Evolutionary conservation across 1,140 invertebrate genomes (phyloP), one percentile per base, ranked within the genome.

Genomic region (Drosophila sucinea): DNA sequence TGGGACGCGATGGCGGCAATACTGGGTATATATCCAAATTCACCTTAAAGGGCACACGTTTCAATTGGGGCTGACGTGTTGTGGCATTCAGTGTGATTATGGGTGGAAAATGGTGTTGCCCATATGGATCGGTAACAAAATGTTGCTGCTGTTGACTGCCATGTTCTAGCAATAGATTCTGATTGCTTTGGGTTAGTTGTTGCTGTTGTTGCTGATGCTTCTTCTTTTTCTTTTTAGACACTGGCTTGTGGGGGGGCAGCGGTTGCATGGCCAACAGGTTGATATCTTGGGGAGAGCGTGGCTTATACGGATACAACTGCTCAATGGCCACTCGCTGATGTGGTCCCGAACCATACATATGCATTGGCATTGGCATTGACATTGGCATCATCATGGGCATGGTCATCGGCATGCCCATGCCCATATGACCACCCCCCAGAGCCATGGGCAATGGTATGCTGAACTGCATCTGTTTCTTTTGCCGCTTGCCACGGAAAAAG

Each of bases 11-110:
- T 0, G 90, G 77, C 0, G 85, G 84, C 60, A 91, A 17, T 23
- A 91, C 86, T 0, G 90, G 90, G 60, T 90, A 91, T 11, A 91
- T 91, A 17, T 91, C 90, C 17, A 91, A 51, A 60, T 91, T 91
- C 0, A 91, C 51, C 63, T 91, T 91, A 25, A 91, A 90, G 0
- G 90, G 90, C 10, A 91, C 67, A 6, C 90, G 57, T 33, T 89
- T 91, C 4, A 76, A 68, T 4, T 78, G 66, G n/a, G 89, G 81
- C 51, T 81, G 80, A 2, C 81, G 62, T 10, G 86, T 86, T 10
- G 79, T 86, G n/a, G 79, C 77, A 68, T 91, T 91, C 3, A 91
- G 35, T 0, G 78, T 51, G 0, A 87, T 55, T 1, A 85, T 32
- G 0, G 78, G 68, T 8, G 72, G 77, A 71, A 77, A 78, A 27